phyloP scores from a whole-genome alignment of 64 coral and sea anemone genomes.

The Pachyseris speciosa region DNA sequence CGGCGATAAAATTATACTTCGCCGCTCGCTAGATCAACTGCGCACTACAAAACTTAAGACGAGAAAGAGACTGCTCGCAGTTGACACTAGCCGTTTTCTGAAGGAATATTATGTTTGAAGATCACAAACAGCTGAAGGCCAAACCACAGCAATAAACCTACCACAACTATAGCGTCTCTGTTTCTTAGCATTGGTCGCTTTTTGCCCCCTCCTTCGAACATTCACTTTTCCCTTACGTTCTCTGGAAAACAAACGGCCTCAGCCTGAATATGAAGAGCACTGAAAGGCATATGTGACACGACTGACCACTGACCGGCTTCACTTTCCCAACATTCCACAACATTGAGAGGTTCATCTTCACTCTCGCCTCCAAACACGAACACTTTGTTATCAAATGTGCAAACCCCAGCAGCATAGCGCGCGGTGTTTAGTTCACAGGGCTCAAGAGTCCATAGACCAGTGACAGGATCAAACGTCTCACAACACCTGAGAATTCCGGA shows the following conservation, averaged over 20 bases:
- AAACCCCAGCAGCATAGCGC: neutral
- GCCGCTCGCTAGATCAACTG: too few species aligned
- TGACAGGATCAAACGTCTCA: neutral
- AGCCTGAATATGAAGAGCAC: neutral
- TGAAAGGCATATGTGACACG: neutral
- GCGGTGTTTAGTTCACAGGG: neutral
- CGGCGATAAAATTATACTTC: too few species aligned
- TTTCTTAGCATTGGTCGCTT: too few species aligned
- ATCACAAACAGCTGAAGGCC: too few species aligned
- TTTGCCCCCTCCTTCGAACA: too few species aligned
- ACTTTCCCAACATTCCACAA: neutral
- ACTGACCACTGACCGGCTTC: neutral
- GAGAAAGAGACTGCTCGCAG: too few species aligned
- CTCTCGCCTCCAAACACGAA: neutral
- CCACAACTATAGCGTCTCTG: too few species aligned
- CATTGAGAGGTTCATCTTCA: neutral
- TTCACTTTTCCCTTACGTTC: too few species aligned
- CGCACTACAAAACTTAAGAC: too few species aligned
- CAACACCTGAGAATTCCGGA: conserved; percentile 7
- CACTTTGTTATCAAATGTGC: neutral
- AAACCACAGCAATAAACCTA: too few species aligned
- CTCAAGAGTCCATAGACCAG: neutral
- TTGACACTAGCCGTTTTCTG: too few species aligned
- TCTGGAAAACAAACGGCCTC: neutral
- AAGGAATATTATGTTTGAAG: too few species aligned